Percentiles rank a stretch among this genome's conserved stretches.
phyloP scores from a whole-genome alignment of 2,797 vertebrate species.

The Sebastes steindachneri region DNA sequence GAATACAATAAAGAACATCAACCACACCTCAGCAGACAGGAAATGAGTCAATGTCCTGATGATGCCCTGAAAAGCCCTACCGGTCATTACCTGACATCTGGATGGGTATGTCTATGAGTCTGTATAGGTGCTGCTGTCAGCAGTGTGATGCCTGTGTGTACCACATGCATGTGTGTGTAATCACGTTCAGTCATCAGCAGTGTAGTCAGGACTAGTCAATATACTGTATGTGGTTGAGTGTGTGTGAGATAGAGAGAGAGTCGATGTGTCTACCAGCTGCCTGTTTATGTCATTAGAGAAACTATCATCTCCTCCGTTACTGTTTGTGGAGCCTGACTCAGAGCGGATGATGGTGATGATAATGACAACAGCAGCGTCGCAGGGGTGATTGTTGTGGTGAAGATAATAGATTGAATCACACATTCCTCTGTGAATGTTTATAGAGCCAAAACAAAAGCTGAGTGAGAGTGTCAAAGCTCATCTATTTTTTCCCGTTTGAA shows the following conservation, averaged over 20 bases:
- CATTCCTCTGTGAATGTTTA: slow-evolving; percentile 42
- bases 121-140: slow-evolving; percentile 9
- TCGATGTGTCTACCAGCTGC: slow-evolving; percentile 35
- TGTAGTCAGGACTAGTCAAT: slow-evolving; percentile 43
- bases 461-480: slow-evolving; percentile 11
- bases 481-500: slow-evolving; percentile 34
- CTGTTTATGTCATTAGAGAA: slow-evolving; percentile 64
- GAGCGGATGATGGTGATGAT: slow-evolving; percentile 50
- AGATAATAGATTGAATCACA: slow-evolving; percentile 55
- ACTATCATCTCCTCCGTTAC: slow-evolving; percentile 51
- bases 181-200: slow-evolving; percentile 30
- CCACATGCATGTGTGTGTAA: slow-evolving; percentile 9
- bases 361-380: slow-evolving; percentile 25
- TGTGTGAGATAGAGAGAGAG: neutral
- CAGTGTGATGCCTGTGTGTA: neutral
- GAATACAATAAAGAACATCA: slow-evolving; percentile 49
- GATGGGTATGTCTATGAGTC: neutral
- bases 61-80: slow-evolving; percentile 53
- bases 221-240: neutral
- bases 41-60: slow-evolving; percentile 64
- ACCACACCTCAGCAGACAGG: slow-evolving; percentile 43
- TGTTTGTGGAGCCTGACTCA: slow-evolving; percentile 52
- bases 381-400: slow-evolving; percentile 43
- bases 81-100: slow-evolving; percentile 67
- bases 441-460: slow-evolving; percentile 49